These are phyloP conservation scores for Vespertilio murinus DNA, from an alignment of 2,797 vertebrate genomes.

Conservation along the genomic window DNA sequence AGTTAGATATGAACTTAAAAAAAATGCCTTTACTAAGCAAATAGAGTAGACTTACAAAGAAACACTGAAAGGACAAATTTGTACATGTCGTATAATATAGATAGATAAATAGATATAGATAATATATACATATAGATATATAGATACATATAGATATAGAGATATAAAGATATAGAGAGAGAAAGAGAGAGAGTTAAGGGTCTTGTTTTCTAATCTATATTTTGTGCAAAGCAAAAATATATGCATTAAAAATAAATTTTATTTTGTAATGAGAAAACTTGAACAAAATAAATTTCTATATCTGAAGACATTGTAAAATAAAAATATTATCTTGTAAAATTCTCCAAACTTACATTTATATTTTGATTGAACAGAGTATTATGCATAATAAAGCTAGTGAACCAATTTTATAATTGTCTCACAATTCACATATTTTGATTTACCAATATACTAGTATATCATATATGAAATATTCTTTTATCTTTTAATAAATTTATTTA, in stretches of 20 bases:
- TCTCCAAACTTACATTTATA: background rate
- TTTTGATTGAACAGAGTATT: background rate
- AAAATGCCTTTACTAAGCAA: background rate
- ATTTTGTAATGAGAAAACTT: background rate
- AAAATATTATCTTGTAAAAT: background rate
- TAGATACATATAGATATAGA: no score
- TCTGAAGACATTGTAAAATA: background rate
- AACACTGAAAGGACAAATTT: background rate
- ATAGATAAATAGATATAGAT: no score
- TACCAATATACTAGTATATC: background rate
- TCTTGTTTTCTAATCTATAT: background rate
- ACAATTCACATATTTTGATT: background rate
- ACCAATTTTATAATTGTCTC: background rate
- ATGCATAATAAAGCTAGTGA: background rate
- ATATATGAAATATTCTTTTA: background rate
- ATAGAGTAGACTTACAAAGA: background rate
- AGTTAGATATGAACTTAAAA: no score
- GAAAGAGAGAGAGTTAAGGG: background rate
- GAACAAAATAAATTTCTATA: background rate
- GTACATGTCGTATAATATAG: no score
- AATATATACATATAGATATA: no score
- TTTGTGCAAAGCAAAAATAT: background rate
- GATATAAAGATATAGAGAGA: background rate
- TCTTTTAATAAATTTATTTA: background rate
- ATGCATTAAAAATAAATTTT: background rate